Evolutionary conservation across 2,888 invertebrate genomes (phyloP).

Genomic region (Asteroscopus sphinx): DNA sequence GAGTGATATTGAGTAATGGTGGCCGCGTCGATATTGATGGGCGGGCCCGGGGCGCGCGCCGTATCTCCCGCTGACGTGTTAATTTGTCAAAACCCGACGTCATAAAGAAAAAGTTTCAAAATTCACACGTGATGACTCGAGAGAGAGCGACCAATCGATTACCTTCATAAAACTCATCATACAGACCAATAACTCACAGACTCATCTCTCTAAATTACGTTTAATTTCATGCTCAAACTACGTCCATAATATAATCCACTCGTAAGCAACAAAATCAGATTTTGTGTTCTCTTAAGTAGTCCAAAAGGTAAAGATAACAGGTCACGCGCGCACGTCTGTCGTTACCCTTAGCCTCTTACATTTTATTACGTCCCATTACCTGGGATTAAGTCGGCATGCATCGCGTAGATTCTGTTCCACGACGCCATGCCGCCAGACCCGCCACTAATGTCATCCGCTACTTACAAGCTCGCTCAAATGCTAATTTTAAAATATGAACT

Average conservation of each 20-base stretch:
- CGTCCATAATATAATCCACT: conserved; percentile 36
- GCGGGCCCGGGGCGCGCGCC: conserved; percentile 71
- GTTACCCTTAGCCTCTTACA: conserved; percentile 85
- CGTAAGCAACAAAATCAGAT: conserved; percentile 68
- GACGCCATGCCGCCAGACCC: conserved; percentile 75
- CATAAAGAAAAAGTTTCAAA: conserved; percentile 79
- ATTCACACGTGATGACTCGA: conserved; percentile 61
- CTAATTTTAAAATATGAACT: conserved; percentile 73
- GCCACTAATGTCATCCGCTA: conserved; percentile 69
- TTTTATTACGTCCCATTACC: conserved; percentile 87
- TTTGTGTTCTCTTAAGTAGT: conserved; percentile 74
- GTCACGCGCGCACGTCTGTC: conserved; percentile 87
- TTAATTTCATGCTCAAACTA: conserved; percentile 36
- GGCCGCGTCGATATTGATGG: conserved; percentile 83
- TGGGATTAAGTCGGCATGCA: conserved; percentile 85
- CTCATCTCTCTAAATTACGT: conserved; percentile 17
- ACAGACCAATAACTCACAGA: conserved; percentile 11
- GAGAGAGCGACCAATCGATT: conserved; percentile 49
- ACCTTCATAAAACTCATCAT: conserved; percentile 28
- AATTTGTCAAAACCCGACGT: conserved; percentile 84
- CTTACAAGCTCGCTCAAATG: conserved; percentile 63
- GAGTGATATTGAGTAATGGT: conserved; percentile 87
- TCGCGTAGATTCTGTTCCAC: conserved; percentile 79
- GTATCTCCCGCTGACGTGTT: conserved; percentile 80
- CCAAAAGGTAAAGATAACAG: conserved; percentile 79